Evolutionary conservation across 2,113 vertebrate species (phyloP).

Genomic region (Chloebia gouldiae): DNA sequence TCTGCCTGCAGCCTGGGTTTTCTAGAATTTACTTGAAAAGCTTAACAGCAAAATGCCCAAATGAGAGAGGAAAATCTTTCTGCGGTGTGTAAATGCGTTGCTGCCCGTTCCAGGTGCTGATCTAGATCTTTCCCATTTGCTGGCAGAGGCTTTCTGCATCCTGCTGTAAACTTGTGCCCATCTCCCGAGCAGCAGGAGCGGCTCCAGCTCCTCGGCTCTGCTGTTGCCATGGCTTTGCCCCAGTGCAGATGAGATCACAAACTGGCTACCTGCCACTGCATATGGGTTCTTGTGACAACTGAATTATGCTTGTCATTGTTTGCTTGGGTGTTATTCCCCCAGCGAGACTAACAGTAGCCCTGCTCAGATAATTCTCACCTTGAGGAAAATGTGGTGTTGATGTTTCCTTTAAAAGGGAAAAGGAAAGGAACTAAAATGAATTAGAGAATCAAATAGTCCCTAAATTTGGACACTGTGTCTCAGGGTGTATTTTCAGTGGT

Average conservation of each 20-base stretch:
- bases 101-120: neutral
- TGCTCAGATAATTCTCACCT: neutral
- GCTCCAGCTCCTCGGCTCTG: neutral
- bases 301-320: neutral
- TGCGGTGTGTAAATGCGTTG: fast-evolving
- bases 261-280: neutral
- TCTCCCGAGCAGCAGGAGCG: neutral
- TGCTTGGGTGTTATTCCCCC: neutral
- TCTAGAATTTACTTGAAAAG: neutral
- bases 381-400: neutral
- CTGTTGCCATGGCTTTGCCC: neutral
- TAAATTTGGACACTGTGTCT: neutral
- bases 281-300: neutral
- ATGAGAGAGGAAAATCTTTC: neutral
- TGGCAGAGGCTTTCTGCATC: neutral
- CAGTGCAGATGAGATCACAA: neutral
- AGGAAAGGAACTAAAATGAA: neutral
- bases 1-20: fast-evolving
- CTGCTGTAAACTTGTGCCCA: neutral
- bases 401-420: neutral
- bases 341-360: neutral
- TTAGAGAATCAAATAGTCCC: neutral
- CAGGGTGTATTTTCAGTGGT: neutral
- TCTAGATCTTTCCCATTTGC: neutral
- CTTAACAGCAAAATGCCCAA: neutral